These are phyloP conservation scores for Leucoraja ocellata DNA, from an alignment of 2,797 vertebrate species.

Conservation along the genomic window DNA sequence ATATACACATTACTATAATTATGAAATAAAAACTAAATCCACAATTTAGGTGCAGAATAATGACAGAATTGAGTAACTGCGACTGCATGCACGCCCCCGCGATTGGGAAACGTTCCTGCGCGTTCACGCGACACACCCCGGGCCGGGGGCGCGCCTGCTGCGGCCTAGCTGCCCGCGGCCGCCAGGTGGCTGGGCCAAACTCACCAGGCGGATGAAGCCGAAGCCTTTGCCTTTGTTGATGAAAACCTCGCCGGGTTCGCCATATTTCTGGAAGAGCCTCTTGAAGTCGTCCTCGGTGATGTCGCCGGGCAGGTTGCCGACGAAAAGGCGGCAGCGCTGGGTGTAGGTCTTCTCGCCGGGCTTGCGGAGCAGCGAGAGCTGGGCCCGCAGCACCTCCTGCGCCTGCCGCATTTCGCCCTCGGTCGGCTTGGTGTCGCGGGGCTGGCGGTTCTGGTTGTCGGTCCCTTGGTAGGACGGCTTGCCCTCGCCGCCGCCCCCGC, in stretches of 20 bases:
- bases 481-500: slow-evolving; percentile 40
- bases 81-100: not conserved
- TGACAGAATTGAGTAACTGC: too few relatives aligned
- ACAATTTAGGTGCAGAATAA: too few relatives aligned
- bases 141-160: not conserved
- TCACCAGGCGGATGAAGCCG: slow-evolving; percentile 93
- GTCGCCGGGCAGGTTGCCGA: slow-evolving; percentile 91
- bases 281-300: slow-evolving; percentile 87
- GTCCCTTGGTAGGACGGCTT: not conserved
- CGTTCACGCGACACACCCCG: not conserved
- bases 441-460: not conserved
- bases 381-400: slow-evolving; percentile 71
- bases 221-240: slow-evolving; percentile 96
- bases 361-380: slow-evolving; percentile 80
- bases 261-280: slow-evolving; percentile 85
- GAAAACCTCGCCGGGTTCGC: slow-evolving; percentile 92
- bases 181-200: slow-evolving; percentile 41
- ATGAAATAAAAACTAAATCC: too few relatives aligned
- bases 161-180: not conserved
- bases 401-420: not conserved
- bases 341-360: slow-evolving; percentile 96
- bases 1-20: too few relatives aligned
- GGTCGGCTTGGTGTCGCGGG: not conserved
- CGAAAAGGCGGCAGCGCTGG: slow-evolving; percentile 87
- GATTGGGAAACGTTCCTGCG: not conserved